Evolutionary conservation across 2,888 invertebrate species (phyloP).

Genomic region (Creontiades dilutus): DNA sequence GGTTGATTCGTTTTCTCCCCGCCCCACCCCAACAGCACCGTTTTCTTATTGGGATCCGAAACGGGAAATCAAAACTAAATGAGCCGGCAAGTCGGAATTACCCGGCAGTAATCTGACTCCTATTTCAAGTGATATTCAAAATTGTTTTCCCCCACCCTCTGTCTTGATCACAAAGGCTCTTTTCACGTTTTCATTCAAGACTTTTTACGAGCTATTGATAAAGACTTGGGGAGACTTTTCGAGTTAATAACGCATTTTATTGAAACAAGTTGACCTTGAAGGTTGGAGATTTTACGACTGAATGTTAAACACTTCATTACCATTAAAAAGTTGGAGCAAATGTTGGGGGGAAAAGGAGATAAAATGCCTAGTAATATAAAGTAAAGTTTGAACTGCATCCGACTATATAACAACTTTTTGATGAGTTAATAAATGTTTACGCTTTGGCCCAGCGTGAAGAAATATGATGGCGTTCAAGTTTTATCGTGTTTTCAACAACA

Average conservation of each 20-base stretch:
- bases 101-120: slow-evolving; percentile 66
- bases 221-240: slow-evolving; percentile 12
- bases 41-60: slow-evolving; percentile 64
- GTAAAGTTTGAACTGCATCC: too few species aligned
- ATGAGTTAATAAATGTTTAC: too few species aligned
- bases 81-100: slow-evolving; percentile 66
- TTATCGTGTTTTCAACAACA: too few species aligned
- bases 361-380: too few species aligned
- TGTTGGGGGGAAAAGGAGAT: too few species aligned
- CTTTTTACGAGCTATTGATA: slow-evolving; percentile 66
- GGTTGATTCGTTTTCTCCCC: slow-evolving; percentile 41
- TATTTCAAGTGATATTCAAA: slow-evolving; percentile 68
- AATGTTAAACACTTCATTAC: slow-evolving; percentile 51
- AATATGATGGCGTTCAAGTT: too few species aligned
- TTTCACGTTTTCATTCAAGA: background rate
- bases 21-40: background rate
- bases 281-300: slow-evolving; percentile 8
- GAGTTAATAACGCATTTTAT: slow-evolving; percentile 61
- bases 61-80: slow-evolving; percentile 68
- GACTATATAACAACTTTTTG: too few species aligned
- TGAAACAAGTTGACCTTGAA: slow-evolving; percentile 56
- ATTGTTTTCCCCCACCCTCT: slow-evolving; percentile 3
- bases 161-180: background rate
- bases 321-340: slow-evolving; percentile 6
- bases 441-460: too few species aligned